These are phyloP conservation scores for Eleginops maclovinus DNA, from an alignment of 2,113 vertebrate genomes.

Conservation along the genomic window DNA sequence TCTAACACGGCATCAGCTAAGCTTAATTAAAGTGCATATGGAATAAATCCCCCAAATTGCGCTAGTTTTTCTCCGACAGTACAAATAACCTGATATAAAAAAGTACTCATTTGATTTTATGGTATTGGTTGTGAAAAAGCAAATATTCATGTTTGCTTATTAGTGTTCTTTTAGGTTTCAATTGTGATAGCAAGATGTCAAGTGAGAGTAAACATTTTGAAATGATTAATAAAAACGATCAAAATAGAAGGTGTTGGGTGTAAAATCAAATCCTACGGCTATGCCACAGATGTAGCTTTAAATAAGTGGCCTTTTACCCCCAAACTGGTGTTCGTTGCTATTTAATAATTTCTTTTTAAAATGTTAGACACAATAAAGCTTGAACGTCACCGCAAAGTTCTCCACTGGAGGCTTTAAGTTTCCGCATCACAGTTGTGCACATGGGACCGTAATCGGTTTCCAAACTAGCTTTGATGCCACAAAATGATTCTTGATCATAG, in stretches of 20 bases:
- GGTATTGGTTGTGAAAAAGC: neutral
- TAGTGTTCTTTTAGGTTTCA: too few species aligned
- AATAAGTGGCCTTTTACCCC: neutral
- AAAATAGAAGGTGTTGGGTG: neutral
- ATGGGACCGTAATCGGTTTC: neutral
- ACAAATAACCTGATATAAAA: neutral
- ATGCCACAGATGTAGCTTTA: neutral
- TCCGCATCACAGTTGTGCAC: neutral
- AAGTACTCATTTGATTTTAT: neutral
- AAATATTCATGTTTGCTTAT: too few species aligned
- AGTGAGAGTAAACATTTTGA: neutral
- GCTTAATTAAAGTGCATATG: slow-evolving; percentile 20
- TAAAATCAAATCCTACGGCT: neutral
- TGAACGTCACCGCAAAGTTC: neutral
- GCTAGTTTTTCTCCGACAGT: neutral
- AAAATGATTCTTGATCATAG: neutral
- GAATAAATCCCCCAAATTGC: neutral
- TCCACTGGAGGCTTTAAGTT: neutral
- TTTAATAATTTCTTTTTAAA: neutral
- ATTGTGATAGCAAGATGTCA: too few species aligned
- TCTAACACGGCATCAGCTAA: slow-evolving; percentile 13
- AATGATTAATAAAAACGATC: neutral
- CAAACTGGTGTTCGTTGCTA: neutral
- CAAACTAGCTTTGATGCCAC: neutral
- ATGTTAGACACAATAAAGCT: neutral